Evolutionary conservation across 1,140 invertebrate genomes (phyloP).

Genomic region (Lepidurus couesii): DNA sequence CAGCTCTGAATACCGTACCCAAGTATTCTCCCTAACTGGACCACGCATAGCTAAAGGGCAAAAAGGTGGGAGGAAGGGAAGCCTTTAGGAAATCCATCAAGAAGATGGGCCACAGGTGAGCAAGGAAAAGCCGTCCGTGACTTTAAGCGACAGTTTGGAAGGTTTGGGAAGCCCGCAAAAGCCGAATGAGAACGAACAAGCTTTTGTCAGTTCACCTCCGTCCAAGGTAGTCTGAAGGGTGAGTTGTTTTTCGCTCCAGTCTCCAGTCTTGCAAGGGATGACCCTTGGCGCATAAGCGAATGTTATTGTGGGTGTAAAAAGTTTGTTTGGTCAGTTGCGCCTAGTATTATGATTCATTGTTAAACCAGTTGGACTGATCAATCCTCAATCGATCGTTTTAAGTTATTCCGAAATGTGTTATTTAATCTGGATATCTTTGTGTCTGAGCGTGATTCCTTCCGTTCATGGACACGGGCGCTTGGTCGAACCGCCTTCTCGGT

Average conservation of each 20-base stretch:
- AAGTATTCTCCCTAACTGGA: background rate
- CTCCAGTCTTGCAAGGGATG: background rate
- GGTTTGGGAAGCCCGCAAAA: background rate
- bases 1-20: background rate
- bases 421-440: background rate
- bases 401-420: background rate
- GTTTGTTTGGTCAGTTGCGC: background rate
- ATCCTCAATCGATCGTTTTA: background rate
- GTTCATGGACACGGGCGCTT: slow-evolving; percentile 61
- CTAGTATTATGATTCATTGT: background rate
- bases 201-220: background rate
- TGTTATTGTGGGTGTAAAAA: background rate
- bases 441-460: background rate
- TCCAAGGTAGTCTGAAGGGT: background rate
- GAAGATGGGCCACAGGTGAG: background rate
- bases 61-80: background rate
- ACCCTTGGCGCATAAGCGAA: background rate
- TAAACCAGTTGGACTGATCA: background rate
- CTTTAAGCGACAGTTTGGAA: background rate
- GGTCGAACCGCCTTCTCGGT: slow-evolving; percentile 75
- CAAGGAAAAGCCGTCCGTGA: background rate
- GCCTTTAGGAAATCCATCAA: background rate
- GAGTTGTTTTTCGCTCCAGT: background rate
- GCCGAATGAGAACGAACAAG: no score
- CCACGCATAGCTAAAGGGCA: background rate